Evolutionary conservation across 2,888 invertebrate genomes (phyloP).

Genomic region (Camptogramma bilineatum): DNA sequence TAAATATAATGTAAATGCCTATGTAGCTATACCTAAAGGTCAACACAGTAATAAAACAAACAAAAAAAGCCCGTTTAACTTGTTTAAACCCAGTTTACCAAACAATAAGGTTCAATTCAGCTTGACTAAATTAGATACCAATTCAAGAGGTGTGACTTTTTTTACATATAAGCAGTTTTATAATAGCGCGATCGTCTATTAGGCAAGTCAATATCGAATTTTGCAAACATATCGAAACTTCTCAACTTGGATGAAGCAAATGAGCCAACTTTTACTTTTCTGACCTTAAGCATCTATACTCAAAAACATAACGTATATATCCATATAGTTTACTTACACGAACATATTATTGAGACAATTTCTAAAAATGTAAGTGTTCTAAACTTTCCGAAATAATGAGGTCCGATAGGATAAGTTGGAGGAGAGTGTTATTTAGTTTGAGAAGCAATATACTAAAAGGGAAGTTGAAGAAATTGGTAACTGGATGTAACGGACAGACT

Average conservation of each 20-base stretch:
- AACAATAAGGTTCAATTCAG: slow-evolving; percentile 10
- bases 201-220: slow-evolving; percentile 12
- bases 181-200: slow-evolving; percentile 18
- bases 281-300: background rate
- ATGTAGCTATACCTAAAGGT: slow-evolving; percentile 1
- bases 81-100: slow-evolving; percentile 3
- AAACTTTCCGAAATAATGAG: too few species aligned
- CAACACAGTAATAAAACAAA: slow-evolving; percentile 9
- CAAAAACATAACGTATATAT: too few species aligned
- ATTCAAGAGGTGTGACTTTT: slow-evolving; percentile 23
- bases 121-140: background rate
- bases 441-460: too few species aligned
- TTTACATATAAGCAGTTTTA: slow-evolving; percentile 19
- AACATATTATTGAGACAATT: too few species aligned
- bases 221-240: slow-evolving; percentile 26
- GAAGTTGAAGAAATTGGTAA: too few species aligned
- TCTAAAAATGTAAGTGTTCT: too few species aligned
- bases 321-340: too few species aligned
- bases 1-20: background rate
- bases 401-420: too few species aligned
- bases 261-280: slow-evolving; percentile 8
- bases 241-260: background rate
- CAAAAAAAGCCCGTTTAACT: slow-evolving; percentile 20
- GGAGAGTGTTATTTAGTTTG: too few species aligned
- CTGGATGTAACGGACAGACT: too few species aligned